These are phyloP conservation scores for Poliocrania exsul DNA, from an alignment of 2,797 vertebrate species.

Conservation along the genomic window DNA sequence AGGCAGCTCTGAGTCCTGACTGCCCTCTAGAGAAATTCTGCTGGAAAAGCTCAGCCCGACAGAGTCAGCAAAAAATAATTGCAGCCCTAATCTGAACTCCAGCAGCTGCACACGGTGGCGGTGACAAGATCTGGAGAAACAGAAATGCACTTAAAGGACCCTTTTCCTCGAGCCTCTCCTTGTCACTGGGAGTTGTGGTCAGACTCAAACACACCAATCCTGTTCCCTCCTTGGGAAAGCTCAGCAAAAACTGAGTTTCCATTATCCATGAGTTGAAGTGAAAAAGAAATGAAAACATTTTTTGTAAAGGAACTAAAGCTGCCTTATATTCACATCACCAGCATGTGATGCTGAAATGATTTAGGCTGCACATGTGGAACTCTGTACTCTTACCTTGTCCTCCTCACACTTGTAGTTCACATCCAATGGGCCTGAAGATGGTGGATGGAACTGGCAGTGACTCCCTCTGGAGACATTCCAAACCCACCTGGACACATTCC, in stretches of 20 bases:
- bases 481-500: not conserved
- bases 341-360: not conserved
- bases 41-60: slow-evolving; percentile 64
- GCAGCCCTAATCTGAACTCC: slow-evolving; percentile 16
- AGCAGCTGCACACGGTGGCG: not conserved
- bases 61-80: slow-evolving; percentile 70
- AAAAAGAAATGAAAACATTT: not conserved
- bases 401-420: not conserved
- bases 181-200: not conserved
- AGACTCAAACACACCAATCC: not conserved
- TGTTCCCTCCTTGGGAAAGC: not conserved
- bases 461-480: not conserved
- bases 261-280: fast-evolving
- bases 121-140: slow-evolving; percentile 23
- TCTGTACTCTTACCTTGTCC: not conserved
- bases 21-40: slow-evolving; percentile 78
- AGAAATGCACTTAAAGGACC: not conserved
- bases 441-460: not conserved
- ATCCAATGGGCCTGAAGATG: fast-evolving
- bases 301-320: not conserved
- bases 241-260: not conserved
- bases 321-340: not conserved
- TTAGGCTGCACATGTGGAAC: not conserved
- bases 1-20: slow-evolving; percentile 67
- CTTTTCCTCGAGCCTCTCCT: not conserved